Conservation (phyloP, 2,888 invertebrate genomes). For the Chaetogeoica ovagalla region DNA sequence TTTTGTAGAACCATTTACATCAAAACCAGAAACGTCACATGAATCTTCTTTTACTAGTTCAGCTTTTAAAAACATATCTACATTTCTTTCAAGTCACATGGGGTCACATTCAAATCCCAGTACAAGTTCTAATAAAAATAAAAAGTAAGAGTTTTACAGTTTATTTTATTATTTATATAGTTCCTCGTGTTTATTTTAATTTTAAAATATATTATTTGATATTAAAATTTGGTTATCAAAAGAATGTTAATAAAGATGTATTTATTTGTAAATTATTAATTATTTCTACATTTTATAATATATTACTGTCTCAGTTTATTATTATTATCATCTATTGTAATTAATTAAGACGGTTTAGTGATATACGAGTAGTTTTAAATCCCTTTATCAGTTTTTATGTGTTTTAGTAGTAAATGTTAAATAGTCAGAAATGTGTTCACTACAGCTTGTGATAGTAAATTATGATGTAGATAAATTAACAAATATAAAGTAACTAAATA, state of each 20-base stretch:
- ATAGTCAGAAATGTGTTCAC: not conserved
- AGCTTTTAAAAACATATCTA: constrained; percentile 56
- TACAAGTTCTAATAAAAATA: constrained; percentile 42
- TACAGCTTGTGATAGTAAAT: not conserved
- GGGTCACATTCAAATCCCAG: constrained; percentile 36
- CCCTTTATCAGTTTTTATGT: not conserved
- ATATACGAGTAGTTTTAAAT: no score
- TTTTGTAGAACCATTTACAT: constrained; percentile 56
- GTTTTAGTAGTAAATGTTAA: no score
- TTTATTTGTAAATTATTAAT: no score
- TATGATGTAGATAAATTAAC: no score
- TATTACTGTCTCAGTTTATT: no score
- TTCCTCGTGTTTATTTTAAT: not conserved
- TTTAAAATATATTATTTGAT: not conserved
- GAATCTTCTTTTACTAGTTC: constrained; percentile 58
- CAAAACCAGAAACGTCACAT: constrained; percentile 53
- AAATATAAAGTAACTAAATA: not conserved
- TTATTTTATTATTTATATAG: not conserved
- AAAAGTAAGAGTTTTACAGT: constrained; percentile 32
- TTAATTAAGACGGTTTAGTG: no score
- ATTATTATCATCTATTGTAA: no score
- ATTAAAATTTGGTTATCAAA: no score
- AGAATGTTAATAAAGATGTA: no score
- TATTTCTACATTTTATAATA: no score
- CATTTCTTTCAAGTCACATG: constrained; percentile 43